Base-by-base conservation (phyloP, 2,113 vertebrate genomes). In the Caloenas nicobarica region DNA sequence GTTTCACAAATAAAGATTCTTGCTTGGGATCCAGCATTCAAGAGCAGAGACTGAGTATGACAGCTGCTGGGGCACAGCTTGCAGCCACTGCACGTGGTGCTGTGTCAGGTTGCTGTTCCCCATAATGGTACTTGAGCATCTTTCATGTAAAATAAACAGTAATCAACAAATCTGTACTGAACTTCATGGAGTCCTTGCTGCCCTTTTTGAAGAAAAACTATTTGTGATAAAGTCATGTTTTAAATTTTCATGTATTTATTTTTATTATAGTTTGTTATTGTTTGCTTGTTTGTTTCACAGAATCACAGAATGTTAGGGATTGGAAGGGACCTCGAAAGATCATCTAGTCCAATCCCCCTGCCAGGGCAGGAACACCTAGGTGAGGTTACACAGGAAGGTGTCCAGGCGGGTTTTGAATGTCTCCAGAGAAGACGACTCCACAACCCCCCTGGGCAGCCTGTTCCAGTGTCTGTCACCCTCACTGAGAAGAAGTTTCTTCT, bases 1-100 rank as follows among this genome's bases (percentile, higher is more conserved):
- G 9, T 74, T 96, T 92, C 28, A 42, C 40, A 89, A 92, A 57
- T 38, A 73, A 73, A 73, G 46, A 28, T 23, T 23, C 28, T 62
- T 74, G 13, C 38, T 26, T 76, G 31, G 51, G 25, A 24, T 87
- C 11, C 40, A 60, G 60, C 10, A 19, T 58, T 73, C 51, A 48
- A 16, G 57, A 58, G 33, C 16, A 42, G 50, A 76, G 25, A 19
- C 13, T 44, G 36, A 62, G 14, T 36, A 7, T 21, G 21, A 24
- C 23, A n/a, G 15, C 26, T 66, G 36, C 19, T 36, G 5, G 28
- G 68, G 14, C 22, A 61, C 9, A 64, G 36, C 40, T 76, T 25
- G 17, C 11, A 48, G 15, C 14, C 1, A 0, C 34, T 13, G 31
- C 28, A 16, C 23, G 0, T 73, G 36, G 21, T 31, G 25, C 50